phyloP scores from a whole-genome alignment of 2,113 vertebrate genomes.

The Protobothrops flavoviridis region DNA sequence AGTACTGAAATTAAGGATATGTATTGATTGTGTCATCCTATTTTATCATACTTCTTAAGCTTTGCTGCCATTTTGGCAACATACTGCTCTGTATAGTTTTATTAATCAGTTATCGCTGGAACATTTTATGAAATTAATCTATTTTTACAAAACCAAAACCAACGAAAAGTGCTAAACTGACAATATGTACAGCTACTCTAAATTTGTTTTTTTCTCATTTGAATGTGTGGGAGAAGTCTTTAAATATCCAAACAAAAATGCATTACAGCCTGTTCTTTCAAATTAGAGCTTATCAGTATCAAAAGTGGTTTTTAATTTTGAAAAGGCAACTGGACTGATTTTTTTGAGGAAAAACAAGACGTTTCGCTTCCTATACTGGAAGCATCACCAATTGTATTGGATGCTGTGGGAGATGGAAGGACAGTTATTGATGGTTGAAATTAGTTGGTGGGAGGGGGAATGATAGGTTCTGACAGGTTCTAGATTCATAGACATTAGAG shows the following conservation, averaged over 20 bases:
- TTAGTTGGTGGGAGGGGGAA: background rate
- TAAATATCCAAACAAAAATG: background rate
- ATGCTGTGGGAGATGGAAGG: background rate
- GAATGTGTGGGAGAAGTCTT: background rate
- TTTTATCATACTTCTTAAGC: background rate
- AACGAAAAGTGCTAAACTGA: background rate
- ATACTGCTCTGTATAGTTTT: background rate
- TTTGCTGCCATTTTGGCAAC: background rate
- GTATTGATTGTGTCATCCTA: background rate
- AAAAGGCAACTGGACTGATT: background rate
- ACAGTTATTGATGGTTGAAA: background rate
- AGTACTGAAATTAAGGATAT: background rate
- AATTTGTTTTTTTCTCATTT: background rate
- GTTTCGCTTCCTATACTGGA: background rate
- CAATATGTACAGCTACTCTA: background rate
- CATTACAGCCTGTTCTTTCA: background rate
- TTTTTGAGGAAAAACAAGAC: background rate
- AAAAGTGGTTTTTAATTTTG: background rate
- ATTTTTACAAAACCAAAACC: background rate
- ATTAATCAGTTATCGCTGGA: background rate
- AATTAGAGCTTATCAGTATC: background rate
- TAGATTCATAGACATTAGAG: background rate
- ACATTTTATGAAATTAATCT: background rate
- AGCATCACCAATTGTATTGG: background rate
- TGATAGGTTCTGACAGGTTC: background rate